Conservation (phyloP, 2,797 vertebrate species). For the Arremon aurantiirostris region DNA sequence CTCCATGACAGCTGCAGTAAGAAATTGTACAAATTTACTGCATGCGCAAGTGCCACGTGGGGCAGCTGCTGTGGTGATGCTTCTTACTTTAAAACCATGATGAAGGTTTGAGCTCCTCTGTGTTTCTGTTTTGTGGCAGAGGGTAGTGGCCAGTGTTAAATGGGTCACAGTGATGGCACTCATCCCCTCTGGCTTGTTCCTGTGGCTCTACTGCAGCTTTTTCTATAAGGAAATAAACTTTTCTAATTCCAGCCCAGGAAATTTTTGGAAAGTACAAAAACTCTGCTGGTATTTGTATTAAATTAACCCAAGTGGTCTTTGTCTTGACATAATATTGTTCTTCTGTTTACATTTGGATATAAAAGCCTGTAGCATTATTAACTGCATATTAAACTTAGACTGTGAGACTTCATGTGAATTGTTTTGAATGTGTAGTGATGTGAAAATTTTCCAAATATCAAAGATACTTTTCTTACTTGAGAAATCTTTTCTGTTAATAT, state of each 20-base stretch:
- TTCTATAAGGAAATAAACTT: background rate
- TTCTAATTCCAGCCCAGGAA: background rate
- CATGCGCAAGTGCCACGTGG: rapidly evolving
- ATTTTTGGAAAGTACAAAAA: background rate
- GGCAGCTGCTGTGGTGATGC: background rate
- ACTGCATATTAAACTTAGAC: background rate
- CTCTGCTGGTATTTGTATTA: background rate
- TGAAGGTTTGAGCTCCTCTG: background rate
- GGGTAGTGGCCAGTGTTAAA: background rate
- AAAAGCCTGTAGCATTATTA: background rate
- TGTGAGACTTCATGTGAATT: background rate
- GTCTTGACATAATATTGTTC: background rate
- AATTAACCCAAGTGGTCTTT: background rate
- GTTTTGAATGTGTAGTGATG: background rate
- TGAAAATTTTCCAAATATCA: background rate
- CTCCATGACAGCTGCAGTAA: background rate
- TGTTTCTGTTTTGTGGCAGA: background rate
- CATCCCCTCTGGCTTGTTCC: background rate
- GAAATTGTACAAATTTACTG: background rate
- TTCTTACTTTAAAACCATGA: background rate
- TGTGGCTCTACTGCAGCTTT: background rate
- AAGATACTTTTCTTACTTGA: background rate
- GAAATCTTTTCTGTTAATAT: background rate
- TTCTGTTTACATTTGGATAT: background rate
- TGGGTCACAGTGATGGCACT: background rate